Evolutionary conservation across 2,888 invertebrate species (phyloP).

Genomic region (Pseudanteris insignis): DNA sequence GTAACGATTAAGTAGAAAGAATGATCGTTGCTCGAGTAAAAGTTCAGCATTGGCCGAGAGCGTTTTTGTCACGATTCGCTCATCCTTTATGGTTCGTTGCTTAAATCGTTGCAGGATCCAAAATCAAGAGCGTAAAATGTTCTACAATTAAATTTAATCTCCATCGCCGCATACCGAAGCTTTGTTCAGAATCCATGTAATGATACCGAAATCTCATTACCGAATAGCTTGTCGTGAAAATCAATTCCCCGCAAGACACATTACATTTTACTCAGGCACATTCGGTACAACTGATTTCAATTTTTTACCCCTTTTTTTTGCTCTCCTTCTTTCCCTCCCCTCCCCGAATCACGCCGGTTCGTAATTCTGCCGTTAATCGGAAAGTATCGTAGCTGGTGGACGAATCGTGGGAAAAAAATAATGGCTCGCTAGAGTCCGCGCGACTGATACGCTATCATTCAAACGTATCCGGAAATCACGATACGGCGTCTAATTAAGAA

Average conservation of each 20-base stretch:
- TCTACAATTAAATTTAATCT: conserved; percentile 60
- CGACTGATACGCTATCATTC: too few species aligned
- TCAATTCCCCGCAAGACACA: conserved; percentile 38
- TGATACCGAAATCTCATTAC: conserved; percentile 50
- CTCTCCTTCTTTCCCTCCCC: conserved; percentile 7
- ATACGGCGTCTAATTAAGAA: too few species aligned
- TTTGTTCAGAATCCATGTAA: conserved; percentile 48
- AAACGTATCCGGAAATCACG: too few species aligned
- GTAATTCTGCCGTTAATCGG: conserved; percentile 12
- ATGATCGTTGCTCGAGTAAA: conserved; percentile 26
- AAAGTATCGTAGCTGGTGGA: too few species aligned
- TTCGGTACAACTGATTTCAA: neutral
- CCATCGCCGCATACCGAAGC: conserved; percentile 45
- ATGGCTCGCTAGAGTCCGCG: neutral
- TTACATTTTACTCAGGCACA: too few species aligned
- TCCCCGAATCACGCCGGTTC: neutral
- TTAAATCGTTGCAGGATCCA: conserved; percentile 38
- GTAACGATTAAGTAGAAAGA: conserved; percentile 15
- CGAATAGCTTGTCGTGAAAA: conserved; percentile 46
- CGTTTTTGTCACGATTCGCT: conserved; percentile 40
- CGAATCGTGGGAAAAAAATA: too few species aligned
- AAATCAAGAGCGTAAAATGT: conserved; percentile 43
- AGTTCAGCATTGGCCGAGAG: conserved; percentile 27
- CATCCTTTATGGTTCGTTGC: conserved; percentile 42
- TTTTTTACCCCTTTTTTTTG: neutral